phyloP scores from a whole-genome alignment of 2,888 invertebrate genomes.

The Pollenia labialis region DNA sequence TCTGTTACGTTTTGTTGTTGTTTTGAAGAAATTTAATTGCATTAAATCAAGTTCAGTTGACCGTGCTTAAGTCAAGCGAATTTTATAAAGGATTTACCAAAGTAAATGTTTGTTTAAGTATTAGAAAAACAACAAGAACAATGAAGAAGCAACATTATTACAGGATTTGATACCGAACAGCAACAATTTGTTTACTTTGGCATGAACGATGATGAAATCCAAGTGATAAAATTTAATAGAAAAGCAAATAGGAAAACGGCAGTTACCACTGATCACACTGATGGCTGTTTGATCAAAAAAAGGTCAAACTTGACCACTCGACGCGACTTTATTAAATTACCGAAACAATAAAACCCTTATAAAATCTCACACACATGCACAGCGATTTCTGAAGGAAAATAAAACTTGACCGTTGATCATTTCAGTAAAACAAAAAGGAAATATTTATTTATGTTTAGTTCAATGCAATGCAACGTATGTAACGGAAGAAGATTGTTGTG shows the following conservation, averaged over 20 bases:
- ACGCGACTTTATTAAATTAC: conserved; percentile 69
- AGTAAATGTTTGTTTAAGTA: conserved; percentile 65
- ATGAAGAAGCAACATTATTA: conserved; percentile 34
- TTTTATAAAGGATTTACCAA: conserved; percentile 65
- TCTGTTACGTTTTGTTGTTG: conserved; percentile 15
- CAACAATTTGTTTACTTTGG: conserved; percentile 63
- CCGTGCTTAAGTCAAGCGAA: conserved; percentile 72
- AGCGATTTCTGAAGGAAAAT: conserved; percentile 33
- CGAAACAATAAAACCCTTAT: conserved; percentile 64
- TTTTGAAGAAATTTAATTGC: conserved; percentile 50
- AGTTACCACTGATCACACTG: conserved; percentile 35
- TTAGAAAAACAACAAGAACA: conserved; percentile 59
- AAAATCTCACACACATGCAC: conserved; percentile 48
- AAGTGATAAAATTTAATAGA: conserved; percentile 39
- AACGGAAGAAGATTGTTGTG: neutral
- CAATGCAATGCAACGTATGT: conserved; percentile 13
- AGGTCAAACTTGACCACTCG: conserved; percentile 71
- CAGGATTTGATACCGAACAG: conserved; percentile 53
- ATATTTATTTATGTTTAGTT: neutral
- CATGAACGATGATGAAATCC: conserved; percentile 60
- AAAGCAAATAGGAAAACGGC: conserved; percentile 17
- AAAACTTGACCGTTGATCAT: conserved; percentile 72
- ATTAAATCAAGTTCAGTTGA: conserved; percentile 71
- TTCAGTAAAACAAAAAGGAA: conserved; percentile 4
- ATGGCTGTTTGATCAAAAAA: conserved; percentile 62